These are phyloP conservation scores for Dipodomys stephensi DNA, from an alignment of 2,113 vertebrate species.

Conservation along the genomic window DNA sequence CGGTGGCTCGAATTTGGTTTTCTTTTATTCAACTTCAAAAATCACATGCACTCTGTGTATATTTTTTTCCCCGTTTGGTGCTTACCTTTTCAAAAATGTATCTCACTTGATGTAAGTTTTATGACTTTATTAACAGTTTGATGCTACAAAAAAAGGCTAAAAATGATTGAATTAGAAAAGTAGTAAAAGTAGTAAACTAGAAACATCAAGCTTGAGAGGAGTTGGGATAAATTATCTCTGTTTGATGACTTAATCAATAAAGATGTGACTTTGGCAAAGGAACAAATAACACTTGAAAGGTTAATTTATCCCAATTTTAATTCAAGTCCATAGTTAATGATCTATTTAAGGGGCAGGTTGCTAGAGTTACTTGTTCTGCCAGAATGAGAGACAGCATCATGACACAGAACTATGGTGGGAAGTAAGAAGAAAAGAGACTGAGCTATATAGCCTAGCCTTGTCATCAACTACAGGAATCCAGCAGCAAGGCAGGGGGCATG, in stretches of 20 bases:
- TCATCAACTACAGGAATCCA: not conserved
- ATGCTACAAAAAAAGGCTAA: not conserved
- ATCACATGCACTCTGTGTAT: not conserved
- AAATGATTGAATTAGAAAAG: not conserved
- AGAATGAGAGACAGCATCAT: not conserved
- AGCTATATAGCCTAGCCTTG: not conserved
- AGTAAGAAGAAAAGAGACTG: not conserved
- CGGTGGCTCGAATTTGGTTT: not conserved
- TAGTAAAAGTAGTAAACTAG: not conserved
- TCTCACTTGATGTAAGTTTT: conserved; percentile 44
- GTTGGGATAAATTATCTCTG: not conserved
- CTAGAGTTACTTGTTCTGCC: not conserved
- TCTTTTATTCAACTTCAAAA: conserved; percentile 5
- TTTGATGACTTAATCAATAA: not conserved
- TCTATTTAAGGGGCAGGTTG: not conserved
- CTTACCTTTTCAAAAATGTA: not conserved
- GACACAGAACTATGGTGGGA: not conserved
- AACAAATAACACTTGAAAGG: not conserved
- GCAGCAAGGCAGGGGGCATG: not conserved
- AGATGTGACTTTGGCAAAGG: not conserved
- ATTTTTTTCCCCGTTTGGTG: not conserved
- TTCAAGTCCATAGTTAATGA: not conserved
- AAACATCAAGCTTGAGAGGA: not conserved
- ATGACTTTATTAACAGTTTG: not conserved
- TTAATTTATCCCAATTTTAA: conserved; percentile 1